Percentiles rank a stretch among this genome's conserved stretches.
Conservation (phyloP, 30 jellyfish, hydroid and myxozoan genomes). For the Cassiopea andromeda region DNA sequence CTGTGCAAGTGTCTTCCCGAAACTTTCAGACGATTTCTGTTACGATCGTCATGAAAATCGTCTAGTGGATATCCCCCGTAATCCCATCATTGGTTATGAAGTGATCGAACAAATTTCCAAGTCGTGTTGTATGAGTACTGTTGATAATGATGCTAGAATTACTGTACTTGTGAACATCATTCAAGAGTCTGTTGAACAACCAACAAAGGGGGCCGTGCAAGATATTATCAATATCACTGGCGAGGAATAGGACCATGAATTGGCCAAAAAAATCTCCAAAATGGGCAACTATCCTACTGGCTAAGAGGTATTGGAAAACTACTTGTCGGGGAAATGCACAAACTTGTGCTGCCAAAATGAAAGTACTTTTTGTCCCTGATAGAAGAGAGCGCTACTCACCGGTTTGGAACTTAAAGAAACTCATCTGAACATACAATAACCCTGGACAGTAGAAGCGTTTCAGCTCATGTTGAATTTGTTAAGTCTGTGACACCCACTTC, state of each 20-base stretch:
- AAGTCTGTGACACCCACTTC: constrained; percentile 3
- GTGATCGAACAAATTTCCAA: constrained; percentile 60
- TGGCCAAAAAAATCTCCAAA: constrained; percentile 39
- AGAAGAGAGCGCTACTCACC: not conserved
- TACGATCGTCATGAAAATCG: no score
- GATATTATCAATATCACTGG: constrained; percentile 9
- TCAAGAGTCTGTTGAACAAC: constrained; percentile 39
- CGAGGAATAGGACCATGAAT: constrained; percentile 16
- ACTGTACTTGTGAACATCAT: constrained; percentile 24
- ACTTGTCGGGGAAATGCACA: not conserved
- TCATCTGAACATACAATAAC: not conserved
- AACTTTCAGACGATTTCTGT: no score
- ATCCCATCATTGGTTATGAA: constrained; percentile 72
- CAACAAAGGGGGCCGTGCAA: constrained; percentile 26
- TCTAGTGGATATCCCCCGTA: not conserved
- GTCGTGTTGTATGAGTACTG: constrained; percentile 10
- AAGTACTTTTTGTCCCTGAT: not conserved
- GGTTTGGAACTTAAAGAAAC: not conserved
- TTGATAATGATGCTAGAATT: not conserved
- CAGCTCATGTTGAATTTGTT: constrained; percentile 15
- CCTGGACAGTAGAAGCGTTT: constrained; percentile 9
- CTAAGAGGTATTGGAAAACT: constrained; percentile 22
- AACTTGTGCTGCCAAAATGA: not conserved
- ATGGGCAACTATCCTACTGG: constrained; percentile 1
- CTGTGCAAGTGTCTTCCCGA: no score